Evolutionary conservation across 2,888 invertebrate species (phyloP).

Genomic region (Leptinotarsa peninsularis): DNA sequence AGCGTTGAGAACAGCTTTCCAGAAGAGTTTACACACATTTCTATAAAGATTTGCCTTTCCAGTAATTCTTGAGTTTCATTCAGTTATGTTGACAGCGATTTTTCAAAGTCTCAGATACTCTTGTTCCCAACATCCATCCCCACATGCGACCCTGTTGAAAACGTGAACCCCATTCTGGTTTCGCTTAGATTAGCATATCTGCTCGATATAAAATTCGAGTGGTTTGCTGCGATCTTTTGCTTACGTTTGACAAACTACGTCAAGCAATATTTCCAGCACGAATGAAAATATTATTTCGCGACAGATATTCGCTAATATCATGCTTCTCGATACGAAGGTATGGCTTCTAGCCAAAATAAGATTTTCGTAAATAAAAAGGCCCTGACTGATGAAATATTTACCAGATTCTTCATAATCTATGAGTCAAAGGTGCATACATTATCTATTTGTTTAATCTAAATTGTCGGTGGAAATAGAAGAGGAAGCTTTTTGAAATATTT

Average conservation of each 20-base stretch:
- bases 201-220: conserved; percentile 8
- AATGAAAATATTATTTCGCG: conserved; percentile 19
- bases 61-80: too few species aligned
- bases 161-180: neutral
- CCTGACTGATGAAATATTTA: conserved; percentile 15
- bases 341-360: conserved; percentile 19
- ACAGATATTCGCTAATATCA: conserved; percentile 12
- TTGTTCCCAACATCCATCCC: neutral
- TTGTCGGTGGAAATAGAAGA: neutral
- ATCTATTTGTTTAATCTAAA: neutral
- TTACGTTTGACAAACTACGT: conserved; percentile 13
- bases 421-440: neutral
- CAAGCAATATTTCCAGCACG: conserved; percentile 18
- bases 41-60: too few species aligned
- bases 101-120: neutral
- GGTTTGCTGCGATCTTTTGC: neutral
- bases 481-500: neutral
- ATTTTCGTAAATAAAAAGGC: conserved; percentile 12
- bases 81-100: too few species aligned
- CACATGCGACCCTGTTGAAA: neutral
- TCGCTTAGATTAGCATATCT: neutral
- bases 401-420: neutral
- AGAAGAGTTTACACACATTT: too few species aligned
- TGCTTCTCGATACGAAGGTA: neutral
- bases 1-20: too few species aligned